Conservation (phyloP, 2,113 vertebrate genomes). For the Nicator chloris region DNA sequence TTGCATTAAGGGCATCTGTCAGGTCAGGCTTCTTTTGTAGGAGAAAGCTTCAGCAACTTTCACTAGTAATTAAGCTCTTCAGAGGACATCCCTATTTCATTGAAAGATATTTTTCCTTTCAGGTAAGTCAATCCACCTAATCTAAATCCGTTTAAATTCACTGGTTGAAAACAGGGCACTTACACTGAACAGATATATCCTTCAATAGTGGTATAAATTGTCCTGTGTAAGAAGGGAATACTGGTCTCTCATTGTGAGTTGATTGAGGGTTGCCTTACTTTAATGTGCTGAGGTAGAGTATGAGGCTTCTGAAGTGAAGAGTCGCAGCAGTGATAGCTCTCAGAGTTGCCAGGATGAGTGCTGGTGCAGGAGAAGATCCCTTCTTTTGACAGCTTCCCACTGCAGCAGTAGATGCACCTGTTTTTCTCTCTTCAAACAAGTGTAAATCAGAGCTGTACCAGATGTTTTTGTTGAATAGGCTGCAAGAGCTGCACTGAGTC, state of each 20-base stretch:
- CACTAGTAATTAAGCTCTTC: not conserved
- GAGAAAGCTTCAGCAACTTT: not conserved
- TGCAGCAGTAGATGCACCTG: not conserved
- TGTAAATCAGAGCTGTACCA: conserved; percentile 36
- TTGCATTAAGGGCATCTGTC: not conserved
- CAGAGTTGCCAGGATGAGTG: not conserved
- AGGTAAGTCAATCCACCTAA: not conserved
- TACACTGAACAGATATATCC: not conserved
- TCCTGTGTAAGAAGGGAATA: not conserved
- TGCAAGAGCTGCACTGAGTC: conserved; percentile 3
- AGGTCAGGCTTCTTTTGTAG: not conserved
- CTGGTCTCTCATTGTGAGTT: not conserved
- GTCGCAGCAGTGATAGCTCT: not conserved
- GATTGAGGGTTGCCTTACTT: not conserved
- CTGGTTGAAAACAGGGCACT: not conserved
- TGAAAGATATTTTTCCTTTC: not conserved
- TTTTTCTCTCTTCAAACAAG: conserved; percentile 21
- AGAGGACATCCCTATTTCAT: not conserved
- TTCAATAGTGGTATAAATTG: not conserved
- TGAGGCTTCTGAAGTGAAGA: not conserved
- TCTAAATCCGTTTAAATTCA: not conserved
- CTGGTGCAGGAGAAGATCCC: not conserved
- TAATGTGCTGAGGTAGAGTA: not conserved
- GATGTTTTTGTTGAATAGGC: conserved; percentile 38
- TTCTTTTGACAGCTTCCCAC: not conserved